A percentile compares a stretch with the other conserved stretches of the same genome.
Conservation (phyloP, 2,888 invertebrate genomes). For the Argynnis bischoffii region DNA sequence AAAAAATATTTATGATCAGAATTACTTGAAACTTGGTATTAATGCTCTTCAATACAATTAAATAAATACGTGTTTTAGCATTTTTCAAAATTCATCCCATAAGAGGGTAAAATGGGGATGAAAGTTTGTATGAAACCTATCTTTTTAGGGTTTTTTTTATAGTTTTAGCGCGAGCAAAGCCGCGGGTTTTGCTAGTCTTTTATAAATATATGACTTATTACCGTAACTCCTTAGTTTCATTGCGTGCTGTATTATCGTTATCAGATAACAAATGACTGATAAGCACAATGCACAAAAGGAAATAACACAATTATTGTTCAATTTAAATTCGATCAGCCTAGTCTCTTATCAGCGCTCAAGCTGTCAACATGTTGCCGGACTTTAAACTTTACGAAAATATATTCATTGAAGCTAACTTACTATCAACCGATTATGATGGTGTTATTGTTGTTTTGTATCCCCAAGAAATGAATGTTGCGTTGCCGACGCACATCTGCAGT, state of each 20-base stretch:
- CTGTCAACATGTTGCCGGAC: conserved; percentile 41
- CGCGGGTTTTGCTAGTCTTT: background rate
- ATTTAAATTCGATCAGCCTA: conserved; percentile 18
- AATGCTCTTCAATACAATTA: too few species aligned
- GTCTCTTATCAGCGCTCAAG: background rate
- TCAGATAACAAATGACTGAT: conserved; percentile 11
- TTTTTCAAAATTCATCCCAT: too few species aligned
- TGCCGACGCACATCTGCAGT: conserved; percentile 68
- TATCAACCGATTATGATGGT: conserved; percentile 83
- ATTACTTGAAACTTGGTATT: too few species aligned
- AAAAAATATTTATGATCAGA: too few species aligned
- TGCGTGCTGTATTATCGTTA: conserved; percentile 1
- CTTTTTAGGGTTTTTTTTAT: too few species aligned
- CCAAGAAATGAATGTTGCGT: conserved; percentile 66
- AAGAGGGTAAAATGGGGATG: too few species aligned
- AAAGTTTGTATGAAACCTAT: too few species aligned
- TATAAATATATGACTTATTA: background rate
- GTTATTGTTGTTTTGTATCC: conserved; percentile 83
- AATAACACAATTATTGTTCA: conserved; percentile 6
- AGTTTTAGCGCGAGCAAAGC: background rate
- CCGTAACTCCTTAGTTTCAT: background rate
- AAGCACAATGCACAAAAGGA: background rate
- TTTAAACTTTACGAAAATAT: conserved; percentile 69
- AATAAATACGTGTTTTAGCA: too few species aligned
- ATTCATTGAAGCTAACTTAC: conserved; percentile 71